Conservation (phyloP, 2,113 vertebrate species). For the Leptobrachium leishanense region DNA sequence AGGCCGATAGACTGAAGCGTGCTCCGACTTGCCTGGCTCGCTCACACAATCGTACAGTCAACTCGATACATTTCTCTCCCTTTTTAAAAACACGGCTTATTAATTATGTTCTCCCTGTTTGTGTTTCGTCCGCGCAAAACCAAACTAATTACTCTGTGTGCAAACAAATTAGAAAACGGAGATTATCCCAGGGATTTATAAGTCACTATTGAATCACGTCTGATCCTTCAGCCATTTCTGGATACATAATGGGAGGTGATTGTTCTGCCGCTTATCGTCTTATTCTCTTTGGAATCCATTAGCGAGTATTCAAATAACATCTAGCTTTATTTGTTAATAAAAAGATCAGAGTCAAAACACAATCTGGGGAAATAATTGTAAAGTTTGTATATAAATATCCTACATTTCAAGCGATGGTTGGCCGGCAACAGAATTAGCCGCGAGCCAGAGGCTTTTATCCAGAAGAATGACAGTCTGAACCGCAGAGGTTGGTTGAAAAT, state of each 20-base stretch:
- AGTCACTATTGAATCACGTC: not conserved
- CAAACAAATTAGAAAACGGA: slow-evolving; percentile 34
- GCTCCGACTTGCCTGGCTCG: not conserved
- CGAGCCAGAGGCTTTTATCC: too few species aligned
- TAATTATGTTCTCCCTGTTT: slow-evolving; percentile 4
- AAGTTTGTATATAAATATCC: not conserved
- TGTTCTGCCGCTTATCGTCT: not conserved
- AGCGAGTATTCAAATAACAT: not conserved
- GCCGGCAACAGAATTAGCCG: not conserved
- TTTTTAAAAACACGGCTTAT: not conserved
- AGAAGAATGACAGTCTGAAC: too few species aligned
- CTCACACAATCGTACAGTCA: not conserved
- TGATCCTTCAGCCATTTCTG: not conserved
- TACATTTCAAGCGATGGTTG: not conserved
- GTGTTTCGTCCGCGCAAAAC: not conserved
- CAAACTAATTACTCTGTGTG: slow-evolving; percentile 30
- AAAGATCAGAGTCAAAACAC: not conserved
- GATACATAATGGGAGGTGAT: too few species aligned
- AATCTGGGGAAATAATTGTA: not conserved
- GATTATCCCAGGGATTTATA: slow-evolving; percentile 13
- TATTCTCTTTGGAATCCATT: not conserved
- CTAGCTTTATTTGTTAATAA: not conserved
- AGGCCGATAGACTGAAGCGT: not conserved
- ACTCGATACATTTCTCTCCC: slow-evolving; percentile 16
- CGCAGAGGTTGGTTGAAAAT: too few species aligned